Base-by-base conservation (phyloP, 2,113 vertebrate species). In the Herpailurus yagouaroundi region DNA sequence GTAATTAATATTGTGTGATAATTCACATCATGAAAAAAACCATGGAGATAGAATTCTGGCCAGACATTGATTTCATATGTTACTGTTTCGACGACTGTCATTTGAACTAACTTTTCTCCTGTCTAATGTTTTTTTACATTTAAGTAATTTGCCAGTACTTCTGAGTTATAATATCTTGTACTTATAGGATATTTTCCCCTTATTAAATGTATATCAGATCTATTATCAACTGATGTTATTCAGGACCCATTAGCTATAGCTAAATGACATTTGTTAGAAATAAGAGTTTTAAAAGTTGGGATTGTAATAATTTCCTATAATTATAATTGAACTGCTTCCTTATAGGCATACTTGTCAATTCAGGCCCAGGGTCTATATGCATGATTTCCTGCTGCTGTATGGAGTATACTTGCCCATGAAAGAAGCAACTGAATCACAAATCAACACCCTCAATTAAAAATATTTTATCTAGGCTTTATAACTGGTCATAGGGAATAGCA, bases 261-360 rank as follows among this genome's bases (percentile, higher is more conserved):
- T 93, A 94, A 81, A 21, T 93, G 66, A n/a, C 7, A 82, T 86
- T 95, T 94, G 45, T 88, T 90, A 80, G 81, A 92, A 95, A 92
- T 2, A 90, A 79, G 25, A 85, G 1, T 80, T 94, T 96, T 96
- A 14, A 45, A 80, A 48, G 31, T 83, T 95, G 68, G 27, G 84
- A 55, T 86, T 83, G 10, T 83, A 66, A 50, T 82, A 73, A 29
- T 94, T 85, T 89, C n/a, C 16, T 86, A 3, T 90, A 74, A 25
- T 81, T 50, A 52, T 66, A 91, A 38, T 9, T 50, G 9, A 71
- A 27, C 1, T 41, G 36, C 12, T 94, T 92, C 38, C 74, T 95
- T 71, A 29, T 19, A 48, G 31, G 69, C 5, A 7, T 16, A 57
- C 36, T 66, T 89, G 60, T 31, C 25, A 68, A 2, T 82, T 84